Conservation (phyloP, 2,113 vertebrate species). For the Brachyhypopomus gauderio region DNA sequence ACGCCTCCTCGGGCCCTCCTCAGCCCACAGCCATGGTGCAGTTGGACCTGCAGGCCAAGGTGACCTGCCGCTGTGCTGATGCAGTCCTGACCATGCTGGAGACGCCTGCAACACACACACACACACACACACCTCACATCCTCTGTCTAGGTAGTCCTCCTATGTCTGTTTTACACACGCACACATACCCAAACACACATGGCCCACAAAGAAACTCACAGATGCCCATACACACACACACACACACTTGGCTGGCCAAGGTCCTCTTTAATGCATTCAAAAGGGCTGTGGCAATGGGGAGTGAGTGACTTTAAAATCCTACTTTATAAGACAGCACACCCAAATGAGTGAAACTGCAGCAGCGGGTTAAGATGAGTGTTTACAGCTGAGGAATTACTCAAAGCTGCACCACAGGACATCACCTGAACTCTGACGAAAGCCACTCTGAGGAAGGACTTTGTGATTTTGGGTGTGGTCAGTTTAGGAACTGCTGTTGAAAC, state of each 20-base stretch:
- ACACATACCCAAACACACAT: constrained; percentile 44
- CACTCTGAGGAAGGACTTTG: constrained; percentile 64
- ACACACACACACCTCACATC: constrained; percentile 12
- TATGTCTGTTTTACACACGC: constrained; percentile 28
- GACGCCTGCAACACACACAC: constrained; percentile 32
- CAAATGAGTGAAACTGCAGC: constrained; percentile 73
- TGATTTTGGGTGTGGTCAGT: constrained; percentile 62
- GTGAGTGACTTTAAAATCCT: constrained; percentile 61
- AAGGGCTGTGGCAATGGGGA: constrained; percentile 66
- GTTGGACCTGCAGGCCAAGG: constrained; percentile 77
- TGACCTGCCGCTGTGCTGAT: constrained; percentile 75
- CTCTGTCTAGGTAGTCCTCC: not conserved
- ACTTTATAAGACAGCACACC: constrained; percentile 58
- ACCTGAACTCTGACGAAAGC: constrained; percentile 65
- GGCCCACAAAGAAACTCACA: constrained; percentile 11
- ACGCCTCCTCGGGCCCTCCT: constrained; percentile 67
- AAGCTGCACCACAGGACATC: constrained; percentile 70
- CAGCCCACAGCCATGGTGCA: constrained; percentile 77
- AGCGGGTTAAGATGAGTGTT: constrained; percentile 51
- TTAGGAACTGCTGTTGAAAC: constrained; percentile 72
- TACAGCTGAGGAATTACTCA: constrained; percentile 72
- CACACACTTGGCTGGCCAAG: constrained; percentile 71
- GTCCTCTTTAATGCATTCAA: constrained; percentile 68
- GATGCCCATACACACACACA: constrained; percentile 52
- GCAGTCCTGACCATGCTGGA: constrained; percentile 54